Evolutionary conservation across 2,888 invertebrate genomes (phyloP), one percentile per base, ranked within the genome.

Genomic region (Pyrochroa serraticornis): DNA sequence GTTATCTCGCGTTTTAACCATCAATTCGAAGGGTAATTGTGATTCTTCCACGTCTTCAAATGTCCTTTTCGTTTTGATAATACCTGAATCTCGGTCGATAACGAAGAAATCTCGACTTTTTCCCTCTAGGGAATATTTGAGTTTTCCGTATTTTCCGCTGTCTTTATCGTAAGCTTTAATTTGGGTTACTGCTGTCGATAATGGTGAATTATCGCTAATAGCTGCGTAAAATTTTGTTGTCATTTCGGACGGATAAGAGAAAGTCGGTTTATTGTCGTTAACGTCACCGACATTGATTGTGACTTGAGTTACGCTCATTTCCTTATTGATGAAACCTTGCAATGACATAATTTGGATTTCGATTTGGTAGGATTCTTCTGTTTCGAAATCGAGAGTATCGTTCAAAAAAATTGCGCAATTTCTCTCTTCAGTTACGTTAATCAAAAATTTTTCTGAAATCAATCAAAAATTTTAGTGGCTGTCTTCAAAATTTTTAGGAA

Each of bases 181-280:
- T 80, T 92, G 91, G 37, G 92, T 75, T 3, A 95, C 89, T 34
- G 89, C 85, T 2, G 91, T 88, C 7, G 89, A 88, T 57, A 94
- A 82, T 50, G 89, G 85, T 63, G 90, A 87, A 67, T 89, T 87
- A 44, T 85, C 84, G 0, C 90, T 85, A 1, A 95, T 85, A 0
- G 93, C 90, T 0, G 91, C 91, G 71, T 90, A 93, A 76, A 92
- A 95, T 46, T 90, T 89, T 50, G 85, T 86, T 47, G 84, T 85
- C 7, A 85, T 72, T 0, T 82, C 83, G 1, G 81, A 79, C 1
- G 90, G 88, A 70, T 89, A 91, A 0, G 89, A 78, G 75, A 96
- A 97, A 67, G 86, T 83, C 0, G 97, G 96, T 0, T 85, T 83
- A 76, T 96, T 95, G 75, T 97, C 96, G 75, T 97, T 97, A 0